These are phyloP conservation scores for Myzus persicae DNA, from an alignment of 1,140 invertebrate genomes.

Conservation along the genomic window DNA sequence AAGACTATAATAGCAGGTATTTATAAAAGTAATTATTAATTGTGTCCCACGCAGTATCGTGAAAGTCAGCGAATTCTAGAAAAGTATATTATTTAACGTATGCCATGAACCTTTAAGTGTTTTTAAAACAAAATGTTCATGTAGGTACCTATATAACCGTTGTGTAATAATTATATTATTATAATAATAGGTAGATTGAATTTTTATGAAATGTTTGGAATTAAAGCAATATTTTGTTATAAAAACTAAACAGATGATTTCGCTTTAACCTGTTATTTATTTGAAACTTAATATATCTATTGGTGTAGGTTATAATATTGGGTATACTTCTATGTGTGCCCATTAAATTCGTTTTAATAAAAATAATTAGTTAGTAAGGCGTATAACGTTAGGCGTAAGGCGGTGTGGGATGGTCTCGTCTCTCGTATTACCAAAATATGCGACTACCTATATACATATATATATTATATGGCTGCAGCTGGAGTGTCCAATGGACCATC, in stretches of 20 bases:
- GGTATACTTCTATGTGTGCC: background rate
- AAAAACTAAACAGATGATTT: background rate
- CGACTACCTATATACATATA: background rate
- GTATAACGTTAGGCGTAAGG: background rate
- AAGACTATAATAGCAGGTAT: no score
- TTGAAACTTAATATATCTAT: constrained; percentile 1
- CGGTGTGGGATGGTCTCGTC: background rate
- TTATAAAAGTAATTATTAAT: no score
- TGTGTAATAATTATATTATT: background rate
- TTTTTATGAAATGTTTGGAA: background rate
- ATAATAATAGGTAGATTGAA: no score
- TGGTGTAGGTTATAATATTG: background rate
- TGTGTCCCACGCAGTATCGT: background rate
- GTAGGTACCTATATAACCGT: no score
- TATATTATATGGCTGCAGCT: background rate
- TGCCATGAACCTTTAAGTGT: background rate
- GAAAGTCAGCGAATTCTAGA: background rate
- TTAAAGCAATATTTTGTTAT: background rate
- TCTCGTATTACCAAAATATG: background rate
- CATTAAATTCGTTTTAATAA: background rate
- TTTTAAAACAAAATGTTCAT: background rate
- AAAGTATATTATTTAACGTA: background rate
- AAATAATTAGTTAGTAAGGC: constrained; percentile 2
- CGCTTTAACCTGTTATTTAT: background rate
- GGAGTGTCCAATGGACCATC: background rate